phyloP scores from a whole-genome alignment of 1,140 invertebrate genomes.

The Lordiphosa mommai region DNA sequence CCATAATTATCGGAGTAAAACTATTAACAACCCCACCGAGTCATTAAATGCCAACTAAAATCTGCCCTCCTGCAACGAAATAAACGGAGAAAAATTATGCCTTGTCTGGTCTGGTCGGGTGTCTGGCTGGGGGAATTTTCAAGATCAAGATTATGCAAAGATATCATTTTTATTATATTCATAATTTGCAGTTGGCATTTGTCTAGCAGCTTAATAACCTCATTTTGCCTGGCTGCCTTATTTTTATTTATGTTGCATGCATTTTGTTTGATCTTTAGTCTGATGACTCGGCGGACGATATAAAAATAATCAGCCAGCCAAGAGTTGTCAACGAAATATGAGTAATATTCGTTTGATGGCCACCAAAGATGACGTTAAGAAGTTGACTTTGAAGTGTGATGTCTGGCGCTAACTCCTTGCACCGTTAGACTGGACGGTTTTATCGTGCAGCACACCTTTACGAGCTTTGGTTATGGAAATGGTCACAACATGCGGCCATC shows the following conservation, averaged over 20 bases:
- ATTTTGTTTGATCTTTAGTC: constrained; percentile 77
- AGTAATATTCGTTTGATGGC: constrained; percentile 43
- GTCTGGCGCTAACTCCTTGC: constrained; percentile 18
- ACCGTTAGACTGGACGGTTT: constrained; percentile 14
- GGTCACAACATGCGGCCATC: constrained; percentile 60
- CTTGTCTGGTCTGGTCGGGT: constrained; percentile 41
- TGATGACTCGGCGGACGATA: constrained; percentile 38
- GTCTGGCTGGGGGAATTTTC: constrained; percentile 26
- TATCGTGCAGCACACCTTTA: background rate
- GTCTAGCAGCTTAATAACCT: constrained; percentile 49
- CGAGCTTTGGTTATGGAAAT: constrained; percentile 37
- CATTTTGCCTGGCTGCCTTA: constrained; percentile 23
- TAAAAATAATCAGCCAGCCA: constrained; percentile 32
- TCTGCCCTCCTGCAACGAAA: constrained; percentile 62
- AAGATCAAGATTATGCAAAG: constrained; percentile 52
- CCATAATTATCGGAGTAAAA: constrained; percentile 7
- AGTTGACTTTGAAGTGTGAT: constrained; percentile 55
- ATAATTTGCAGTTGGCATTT: constrained; percentile 40
- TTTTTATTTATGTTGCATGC: constrained; percentile 75
- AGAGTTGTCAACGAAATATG: constrained; percentile 17
- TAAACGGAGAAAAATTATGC: constrained; percentile 67
- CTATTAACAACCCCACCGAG: constrained; percentile 46
- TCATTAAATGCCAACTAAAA: constrained; percentile 27
- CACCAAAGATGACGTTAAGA: constrained; percentile 18
- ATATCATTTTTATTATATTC: constrained; percentile 41